Base-by-base conservation (phyloP, 2,888 invertebrate species). In the Drosophila peninsularis region DNA sequence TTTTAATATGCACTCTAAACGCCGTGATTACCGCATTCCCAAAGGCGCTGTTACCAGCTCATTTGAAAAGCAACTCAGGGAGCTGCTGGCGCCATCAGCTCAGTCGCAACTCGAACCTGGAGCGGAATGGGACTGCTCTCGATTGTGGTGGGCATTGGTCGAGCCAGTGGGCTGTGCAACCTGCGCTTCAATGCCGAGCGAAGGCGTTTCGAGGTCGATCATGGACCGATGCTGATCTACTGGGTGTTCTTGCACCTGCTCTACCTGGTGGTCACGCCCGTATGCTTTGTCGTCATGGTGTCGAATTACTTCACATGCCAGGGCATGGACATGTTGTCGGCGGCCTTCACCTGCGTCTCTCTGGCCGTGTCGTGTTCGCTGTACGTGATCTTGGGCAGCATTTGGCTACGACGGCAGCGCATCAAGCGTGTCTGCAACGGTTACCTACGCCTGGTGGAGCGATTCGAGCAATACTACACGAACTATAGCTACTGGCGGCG, bases 81-180 rank as follows among this genome's bases (percentile, higher is more conserved):
- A 49, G 10, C 5, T 3, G 3, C 17, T 24, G 11, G 0, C 9
- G 13, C 0, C 17, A 14, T 1, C 0, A 2, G 10, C 6, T 37
- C 5, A 64, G 50, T 61, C 5, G 21, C 1, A 1, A 5, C 30
- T 30, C 6, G 32, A 17, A 11, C 14, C 4, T 30, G 21, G 52
- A 3, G 13, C 10, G 5, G 13, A n/a, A 76, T 75, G 75, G 49
- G 14, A 0, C n/a, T 32, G 19, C 2, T 82, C 9, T 27, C 62
- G 0, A 19, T 71, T 14, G 47, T 64, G 0, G 45, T 78, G 1
- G 17, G n/a, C 27, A 10, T 81, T 6, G 54, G 65, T 30, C 62
- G 77, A 11, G 21, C 24, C 1, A 62, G 82, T 32, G 90, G 89
- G 0, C 17, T 90, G 2, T 45, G 62, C 47, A 89, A 80, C 32